phyloP scores from a whole-genome alignment of 2,888 invertebrate genomes.

The Tineola bisselliella region DNA sequence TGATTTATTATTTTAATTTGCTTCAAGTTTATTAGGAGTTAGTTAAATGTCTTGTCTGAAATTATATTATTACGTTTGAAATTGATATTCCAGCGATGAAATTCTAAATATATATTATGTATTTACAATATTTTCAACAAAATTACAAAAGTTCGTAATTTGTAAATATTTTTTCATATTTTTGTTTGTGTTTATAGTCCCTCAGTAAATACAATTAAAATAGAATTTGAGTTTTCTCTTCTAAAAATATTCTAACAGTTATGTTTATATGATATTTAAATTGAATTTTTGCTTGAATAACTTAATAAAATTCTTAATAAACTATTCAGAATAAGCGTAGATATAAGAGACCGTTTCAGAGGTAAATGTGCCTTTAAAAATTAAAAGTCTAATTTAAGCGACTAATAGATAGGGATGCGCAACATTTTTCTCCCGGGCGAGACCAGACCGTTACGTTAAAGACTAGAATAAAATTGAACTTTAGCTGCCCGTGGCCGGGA shows the following conservation, averaged over 20 bases:
- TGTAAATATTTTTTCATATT: no score
- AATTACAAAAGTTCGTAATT: no score
- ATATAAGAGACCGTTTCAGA: slow-evolving; percentile 17
- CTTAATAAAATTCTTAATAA: neutral
- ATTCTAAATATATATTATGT: neutral
- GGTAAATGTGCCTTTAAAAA: slow-evolving; percentile 35
- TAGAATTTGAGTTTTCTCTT: slow-evolving; percentile 29
- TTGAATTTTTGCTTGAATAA: neutral
- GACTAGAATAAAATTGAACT: slow-evolving; percentile 44
- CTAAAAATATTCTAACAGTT: slow-evolving; percentile 23
- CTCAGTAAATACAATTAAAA: neutral
- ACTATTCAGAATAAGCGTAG: neutral
- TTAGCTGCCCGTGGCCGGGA: slow-evolving; percentile 23
- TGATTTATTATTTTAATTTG: slow-evolving; percentile 13
- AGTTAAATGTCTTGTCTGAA: neutral
- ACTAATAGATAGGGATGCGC: slow-evolving; percentile 42
- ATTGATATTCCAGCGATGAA: neutral
- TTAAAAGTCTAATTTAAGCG: slow-evolving; percentile 41
- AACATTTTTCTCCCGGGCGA: slow-evolving; percentile 30
- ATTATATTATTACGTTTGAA: neutral
- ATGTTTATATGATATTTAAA: slow-evolving; percentile 19
- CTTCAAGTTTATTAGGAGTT: neutral
- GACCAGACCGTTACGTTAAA: slow-evolving; percentile 17
- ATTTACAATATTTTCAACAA: neutral
- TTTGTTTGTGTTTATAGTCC: neutral